These are phyloP conservation scores for Eretmochelys imbricata DNA, from an alignment of 2,113 vertebrate species.

Conservation along the genomic window DNA sequence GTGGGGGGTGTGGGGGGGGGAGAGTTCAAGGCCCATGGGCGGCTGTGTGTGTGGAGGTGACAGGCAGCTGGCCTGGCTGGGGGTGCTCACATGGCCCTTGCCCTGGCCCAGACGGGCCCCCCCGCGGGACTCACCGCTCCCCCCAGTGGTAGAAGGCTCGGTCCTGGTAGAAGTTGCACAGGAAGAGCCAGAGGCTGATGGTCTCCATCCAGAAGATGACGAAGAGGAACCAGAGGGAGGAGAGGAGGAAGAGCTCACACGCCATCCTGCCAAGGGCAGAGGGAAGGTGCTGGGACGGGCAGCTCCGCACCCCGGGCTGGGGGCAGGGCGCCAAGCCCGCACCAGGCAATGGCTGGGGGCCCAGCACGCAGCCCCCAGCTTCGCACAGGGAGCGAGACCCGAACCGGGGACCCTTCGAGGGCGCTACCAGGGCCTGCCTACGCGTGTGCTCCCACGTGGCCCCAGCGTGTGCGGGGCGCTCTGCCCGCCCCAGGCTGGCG, in stretches of 20 bases:
- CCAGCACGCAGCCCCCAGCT: too few species aligned
- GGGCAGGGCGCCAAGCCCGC: neutral
- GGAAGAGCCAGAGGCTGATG: conserved; percentile 85
- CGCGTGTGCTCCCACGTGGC: too few species aligned
- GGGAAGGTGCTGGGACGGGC: neutral
- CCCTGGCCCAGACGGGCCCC: neutral
- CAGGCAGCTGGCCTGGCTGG: too few species aligned
- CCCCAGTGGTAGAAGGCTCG: conserved; percentile 79
- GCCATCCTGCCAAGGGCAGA: conserved; percentile 57
- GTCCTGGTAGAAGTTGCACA: conserved; percentile 84
- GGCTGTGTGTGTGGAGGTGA: too few species aligned
- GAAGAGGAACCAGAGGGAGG: conserved; percentile 84
- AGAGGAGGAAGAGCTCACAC: conserved; percentile 82
- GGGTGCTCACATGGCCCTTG: neutral
- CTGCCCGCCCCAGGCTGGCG: too few species aligned
- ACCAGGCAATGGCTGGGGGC: too few species aligned
- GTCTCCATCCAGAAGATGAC: conserved; percentile 87
- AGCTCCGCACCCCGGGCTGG: neutral
- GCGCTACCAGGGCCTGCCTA: too few species aligned
- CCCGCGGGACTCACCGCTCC: conserved; percentile 70
- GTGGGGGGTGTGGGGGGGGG: too few species aligned
- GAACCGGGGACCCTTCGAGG: too few species aligned
- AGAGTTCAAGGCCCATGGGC: too few species aligned
- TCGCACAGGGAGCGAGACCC: too few species aligned
- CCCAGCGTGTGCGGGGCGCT: too few species aligned